Evolutionary conservation across 2,888 invertebrate genomes (phyloP), one percentile per base, ranked within the genome.

Genomic region (Luperina nickerlii): DNA sequence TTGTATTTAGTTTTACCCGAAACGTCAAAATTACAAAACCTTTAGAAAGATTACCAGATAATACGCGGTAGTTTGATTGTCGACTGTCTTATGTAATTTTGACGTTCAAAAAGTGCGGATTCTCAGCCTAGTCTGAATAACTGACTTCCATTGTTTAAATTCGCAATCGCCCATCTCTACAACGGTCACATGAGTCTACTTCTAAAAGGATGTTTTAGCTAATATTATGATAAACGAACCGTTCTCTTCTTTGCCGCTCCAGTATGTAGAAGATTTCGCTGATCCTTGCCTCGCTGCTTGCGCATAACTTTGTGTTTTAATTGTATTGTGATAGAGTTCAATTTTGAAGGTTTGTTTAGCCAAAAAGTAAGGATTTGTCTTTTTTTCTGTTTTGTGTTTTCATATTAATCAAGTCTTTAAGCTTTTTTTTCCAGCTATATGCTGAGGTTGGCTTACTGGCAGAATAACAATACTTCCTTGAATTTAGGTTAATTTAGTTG

Each of bases 231-330:
- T 78, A 88, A 93, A 96, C 97, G 96, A 96, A 96, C 96, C 96
- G 82, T 95, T 96, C 79, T 96, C 97, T 94, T 97, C 97, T 92
- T 96, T 96, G 81, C 96, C 96, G 92, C 95, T 96, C 97, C 97
- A 96, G 91, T 96, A 96, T 24, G 94, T 94, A 7, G 95, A 94
- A 27, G 96, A 96, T 89, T 97, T 97, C 74, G 95, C 94, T 0
- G 97, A 97, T 93, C 96, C 96, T 90, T 96, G 96, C 92, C 96
- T 95, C 85, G 97, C 97, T 96, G 97, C 97, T 94, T 97, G 97
- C 96, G 92, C 93, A 95, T 90, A 95, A 96, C 96, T 96, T 93
- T 94, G 91, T 82, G 92, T 90, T 93, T 96, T 94, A 95, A 89
- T 92, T 79, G 81, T 81, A 89, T 88, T 76, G 69, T 45, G 75